Base-by-base conservation (phyloP, 2,797 vertebrate genomes). In the Acrossocheilus fasciatus region DNA sequence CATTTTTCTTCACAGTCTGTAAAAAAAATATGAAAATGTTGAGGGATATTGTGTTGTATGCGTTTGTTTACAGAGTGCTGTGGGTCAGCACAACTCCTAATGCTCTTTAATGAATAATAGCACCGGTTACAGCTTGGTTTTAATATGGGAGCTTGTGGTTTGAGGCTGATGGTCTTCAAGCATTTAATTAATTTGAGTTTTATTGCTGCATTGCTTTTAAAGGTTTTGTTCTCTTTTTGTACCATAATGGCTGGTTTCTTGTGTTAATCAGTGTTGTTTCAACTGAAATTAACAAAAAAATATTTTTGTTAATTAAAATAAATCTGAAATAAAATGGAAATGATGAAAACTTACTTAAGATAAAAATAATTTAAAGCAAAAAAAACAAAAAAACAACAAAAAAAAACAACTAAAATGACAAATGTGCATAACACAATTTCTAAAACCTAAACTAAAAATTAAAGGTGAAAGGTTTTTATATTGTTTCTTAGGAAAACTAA, bases 201-300 rank as follows among this genome's bases (percentile, higher is more conserved):
- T 15, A 72, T 23, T 73, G 52, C 64, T 26, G 66, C 41, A 66
- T 80, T 80, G 17, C 20, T 62, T 80, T 82, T 18, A 64, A 79
- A 43, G 57, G 3, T 26, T 78, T 26, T 43, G 12, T 43, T 62
- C 20, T 43, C 7, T 59, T 12, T 41, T 59, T 59, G n/a, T 64
- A 11, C 1, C 8, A 6, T 50, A 39, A 3, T 11, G 18, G 23
- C 12, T 80, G 77, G 23, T 39, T 64, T 23, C 20, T 39, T 50
- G 17, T 4, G 62, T 20, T 64, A 36, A n/a, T 17, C 10, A 15
- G 80, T 17, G 78, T 43, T 39, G 23, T 10, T 11, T 39, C 36
- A 39, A 59, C 20, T 52, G n/a, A 12, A 59, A 43, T 23, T 43
- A 72, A 52, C 4, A 52, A 17, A 6, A 47, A 18, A 4, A 50